Evolutionary conservation across 1,140 invertebrate genomes (phyloP).

Genomic region (Parapsyche elsis): DNA sequence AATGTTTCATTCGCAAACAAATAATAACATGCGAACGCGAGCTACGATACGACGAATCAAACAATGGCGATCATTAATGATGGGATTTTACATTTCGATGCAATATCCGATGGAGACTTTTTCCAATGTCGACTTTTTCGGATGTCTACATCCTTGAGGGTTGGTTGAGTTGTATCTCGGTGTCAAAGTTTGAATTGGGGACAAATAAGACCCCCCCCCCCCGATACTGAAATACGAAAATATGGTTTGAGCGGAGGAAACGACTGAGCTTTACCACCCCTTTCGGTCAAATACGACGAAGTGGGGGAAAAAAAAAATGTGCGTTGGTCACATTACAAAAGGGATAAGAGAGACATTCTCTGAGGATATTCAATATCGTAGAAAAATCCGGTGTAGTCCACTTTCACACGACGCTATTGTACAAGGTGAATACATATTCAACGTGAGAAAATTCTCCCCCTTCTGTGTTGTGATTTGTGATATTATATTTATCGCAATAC

Average conservation of each 20-base stretch:
- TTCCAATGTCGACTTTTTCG: no score
- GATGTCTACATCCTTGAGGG: neutral
- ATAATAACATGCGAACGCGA: neutral
- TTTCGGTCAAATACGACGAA: neutral
- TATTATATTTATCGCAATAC: no score
- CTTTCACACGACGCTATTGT: no score
- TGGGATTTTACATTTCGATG: neutral
- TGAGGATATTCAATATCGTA: neutral
- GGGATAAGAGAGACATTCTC: conserved; percentile 8
- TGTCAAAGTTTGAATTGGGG: conserved; percentile 33
- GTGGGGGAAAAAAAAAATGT: neutral
- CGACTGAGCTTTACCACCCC: no score
- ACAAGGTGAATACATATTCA: no score
- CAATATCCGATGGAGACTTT: neutral
- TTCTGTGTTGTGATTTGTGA: no score
- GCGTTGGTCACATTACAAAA: conserved; percentile 21
- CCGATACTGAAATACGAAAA: no score
- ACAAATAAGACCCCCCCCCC: conserved; percentile 11
- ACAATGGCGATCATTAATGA: neutral
- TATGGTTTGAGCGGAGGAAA: no score
- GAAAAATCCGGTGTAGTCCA: no score
- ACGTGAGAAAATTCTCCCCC: no score
- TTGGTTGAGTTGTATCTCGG: neutral
- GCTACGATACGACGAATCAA: no score
- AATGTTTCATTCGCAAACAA: neutral